Percentiles rank a stretch among this genome's conserved stretches.
Evolutionary conservation across 2,113 vertebrate genomes (phyloP).

Genomic region (Scolopax mira): DNA sequence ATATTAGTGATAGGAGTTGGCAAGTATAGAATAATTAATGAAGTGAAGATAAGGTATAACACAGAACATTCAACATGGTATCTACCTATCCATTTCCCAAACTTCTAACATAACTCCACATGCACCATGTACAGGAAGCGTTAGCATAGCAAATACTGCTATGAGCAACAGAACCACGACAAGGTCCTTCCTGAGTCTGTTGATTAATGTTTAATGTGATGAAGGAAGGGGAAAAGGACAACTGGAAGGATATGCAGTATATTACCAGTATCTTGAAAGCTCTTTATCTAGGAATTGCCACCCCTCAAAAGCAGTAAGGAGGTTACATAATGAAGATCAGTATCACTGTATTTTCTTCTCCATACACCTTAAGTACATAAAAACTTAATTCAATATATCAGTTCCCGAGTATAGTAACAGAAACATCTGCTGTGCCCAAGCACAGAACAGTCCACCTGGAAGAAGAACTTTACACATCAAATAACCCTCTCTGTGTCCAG

Average conservation of each 20-base stretch:
- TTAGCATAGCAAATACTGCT: constrained; percentile 29
- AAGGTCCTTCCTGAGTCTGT: constrained; percentile 39
- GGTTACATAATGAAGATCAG: not conserved
- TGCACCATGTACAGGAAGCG: constrained; percentile 2
- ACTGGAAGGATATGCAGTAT: not conserved
- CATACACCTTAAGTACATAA: not conserved
- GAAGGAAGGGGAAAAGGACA: not conserved
- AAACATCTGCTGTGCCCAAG: not conserved
- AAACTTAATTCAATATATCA: not conserved
- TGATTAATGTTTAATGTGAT: not conserved
- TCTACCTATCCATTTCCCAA: not conserved
- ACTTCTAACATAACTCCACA: not conserved
- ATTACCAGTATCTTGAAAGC: not conserved
- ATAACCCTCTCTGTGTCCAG: not conserved
- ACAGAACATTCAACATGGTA: not conserved
- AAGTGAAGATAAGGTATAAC: not conserved
- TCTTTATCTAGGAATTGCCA: not conserved
- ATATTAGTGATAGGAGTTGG: not conserved
- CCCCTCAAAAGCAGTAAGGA: not conserved
- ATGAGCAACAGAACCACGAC: constrained; percentile 46
- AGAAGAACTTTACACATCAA: not conserved
- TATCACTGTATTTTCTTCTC: not conserved
- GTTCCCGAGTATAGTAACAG: not conserved
- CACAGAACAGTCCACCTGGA: not conserved
- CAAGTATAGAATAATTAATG: not conserved